phyloP scores from a whole-genome alignment of 30 jellyfish, hydroid and myxozoan species.

The Hydractinia echinata region DNA sequence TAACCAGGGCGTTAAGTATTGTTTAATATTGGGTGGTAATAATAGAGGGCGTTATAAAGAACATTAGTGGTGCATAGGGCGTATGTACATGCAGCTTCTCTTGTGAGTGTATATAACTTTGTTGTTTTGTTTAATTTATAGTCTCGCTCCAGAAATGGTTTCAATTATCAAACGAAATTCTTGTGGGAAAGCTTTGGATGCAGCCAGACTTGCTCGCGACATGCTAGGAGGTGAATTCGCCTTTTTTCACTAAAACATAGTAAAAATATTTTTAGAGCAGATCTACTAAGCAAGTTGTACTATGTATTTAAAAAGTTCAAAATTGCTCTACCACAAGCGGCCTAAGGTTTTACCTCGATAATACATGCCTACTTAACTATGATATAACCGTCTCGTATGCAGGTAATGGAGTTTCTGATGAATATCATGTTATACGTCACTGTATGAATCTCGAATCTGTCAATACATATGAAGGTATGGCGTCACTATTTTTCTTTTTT shows the following conservation, averaged over 20 bases:
- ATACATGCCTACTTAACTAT: not conserved
- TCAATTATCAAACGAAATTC: slow-evolving; percentile 82
- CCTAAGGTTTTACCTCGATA: not conserved
- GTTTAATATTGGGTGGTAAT: too few species aligned
- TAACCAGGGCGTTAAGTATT: too few species aligned
- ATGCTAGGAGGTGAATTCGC: slow-evolving; percentile 86
- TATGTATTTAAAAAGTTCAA: too few species aligned
- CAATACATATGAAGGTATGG: slow-evolving; percentile 88
- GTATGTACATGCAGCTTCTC: too few species aligned
- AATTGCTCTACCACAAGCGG: too few species aligned
- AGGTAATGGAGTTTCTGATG: slow-evolving; percentile 97
- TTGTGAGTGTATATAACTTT: too few species aligned
- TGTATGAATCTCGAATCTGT: slow-evolving; percentile 89
- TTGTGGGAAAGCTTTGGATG: slow-evolving; percentile 82
- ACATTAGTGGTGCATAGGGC: not conserved
- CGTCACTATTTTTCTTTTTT: too few species aligned
- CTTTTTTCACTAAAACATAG: too few species aligned
- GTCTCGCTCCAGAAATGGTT: slow-evolving; percentile 89
- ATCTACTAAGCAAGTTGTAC: too few species aligned
- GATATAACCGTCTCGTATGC: not conserved
- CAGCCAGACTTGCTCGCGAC: slow-evolving; percentile 88
- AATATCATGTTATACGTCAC: slow-evolving; percentile 89
- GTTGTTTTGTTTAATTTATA: not conserved
- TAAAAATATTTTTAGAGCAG: too few species aligned
- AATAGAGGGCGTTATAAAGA: not conserved